Evolutionary conservation across 2,113 vertebrate species (phyloP).

Genomic region (Laterallus jamaicensis): DNA sequence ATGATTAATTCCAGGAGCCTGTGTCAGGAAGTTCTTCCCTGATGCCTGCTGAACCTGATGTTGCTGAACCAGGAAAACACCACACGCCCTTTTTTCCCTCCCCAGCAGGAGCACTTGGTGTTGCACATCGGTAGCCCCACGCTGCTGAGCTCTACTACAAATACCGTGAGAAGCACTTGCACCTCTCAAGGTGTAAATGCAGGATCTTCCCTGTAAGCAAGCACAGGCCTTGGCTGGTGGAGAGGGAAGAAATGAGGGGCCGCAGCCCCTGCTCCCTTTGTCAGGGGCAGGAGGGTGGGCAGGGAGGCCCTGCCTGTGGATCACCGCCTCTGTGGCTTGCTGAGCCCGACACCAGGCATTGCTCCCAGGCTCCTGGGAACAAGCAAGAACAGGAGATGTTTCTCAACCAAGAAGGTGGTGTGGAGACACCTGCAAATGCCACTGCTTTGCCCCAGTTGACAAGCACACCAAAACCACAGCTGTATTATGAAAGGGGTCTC

Average conservation of each 20-base stretch:
- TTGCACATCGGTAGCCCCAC: not conserved
- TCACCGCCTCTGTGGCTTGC: not conserved
- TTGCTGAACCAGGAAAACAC: not conserved
- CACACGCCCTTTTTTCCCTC: no score
- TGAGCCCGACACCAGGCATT: accelerated
- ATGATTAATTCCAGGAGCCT: accelerated
- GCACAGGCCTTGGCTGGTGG: accelerated
- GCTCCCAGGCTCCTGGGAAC: accelerated
- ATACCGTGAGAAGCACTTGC: not conserved
- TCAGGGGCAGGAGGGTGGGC: not conserved
- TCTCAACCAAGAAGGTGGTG: not conserved
- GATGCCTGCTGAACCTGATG: no score
- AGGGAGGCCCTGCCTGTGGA: not conserved
- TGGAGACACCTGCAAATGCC: not conserved
- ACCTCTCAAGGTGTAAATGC: not conserved
- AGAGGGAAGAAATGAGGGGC: not conserved
- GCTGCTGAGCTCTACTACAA: accelerated
- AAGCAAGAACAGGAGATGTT: not conserved
- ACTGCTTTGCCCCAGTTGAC: accelerated
- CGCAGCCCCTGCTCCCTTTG: not conserved
- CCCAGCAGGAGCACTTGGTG: not conserved
- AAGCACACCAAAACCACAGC: accelerated
- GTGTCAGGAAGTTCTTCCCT: accelerated
- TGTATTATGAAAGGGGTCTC: not conserved
- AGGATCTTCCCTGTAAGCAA: not conserved